Base-by-base conservation (phyloP, 2,797 vertebrate genomes). In the Propithecus deckenii region DNA sequence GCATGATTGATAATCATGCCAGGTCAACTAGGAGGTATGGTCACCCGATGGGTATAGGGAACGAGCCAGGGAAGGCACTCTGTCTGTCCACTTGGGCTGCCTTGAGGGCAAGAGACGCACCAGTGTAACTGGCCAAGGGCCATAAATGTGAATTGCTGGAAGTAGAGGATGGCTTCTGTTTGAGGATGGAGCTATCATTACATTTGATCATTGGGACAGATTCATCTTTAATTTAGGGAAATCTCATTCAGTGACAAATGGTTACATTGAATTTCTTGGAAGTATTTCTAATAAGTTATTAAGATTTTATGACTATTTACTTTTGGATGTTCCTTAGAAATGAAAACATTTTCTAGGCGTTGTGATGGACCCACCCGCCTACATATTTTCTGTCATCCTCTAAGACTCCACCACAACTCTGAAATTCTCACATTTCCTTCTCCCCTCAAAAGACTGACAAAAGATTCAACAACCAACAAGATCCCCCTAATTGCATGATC, bases 71-170 rank as follows among this genome's bases (percentile, higher is more conserved):
- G 48, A 86, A 76, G 32, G 38, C 12, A 32, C 43, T 69, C 48
- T 89, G 88, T 86, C 74, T 93, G 55, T 91, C 48, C 12, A 67
- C 32, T 83, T 80, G 35, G 48, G 57, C 12, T 72, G 35, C 71
- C 57, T 86, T 90, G 90, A 86, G 69, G 57, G 38, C 38, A 32
- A 92, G 78, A 89, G 38, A 87, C 89, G 50, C 23, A 22, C 35
- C 41, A 22, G 61, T 61, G 67, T 94, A 61, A 92, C 52, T 85
- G 65, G 14, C 75, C 25, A 22, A 55, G 61, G 75, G 80, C 50
- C 84, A 86, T 95, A 97, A 96, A 97, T 86, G 92, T 91, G 87
- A 96, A 96, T 91, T 94, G 78, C 90, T 4, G 48, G 94, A 94
- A 94, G 17, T 41, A 61, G 52, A 72, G 91, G 76, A 95, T 92